Percentiles rank a stretch among this genome's conserved stretches.
These are phyloP conservation scores for Macrochelys suwanniensis DNA, from an alignment of 2,797 vertebrate genomes.

Conservation along the genomic window DNA sequence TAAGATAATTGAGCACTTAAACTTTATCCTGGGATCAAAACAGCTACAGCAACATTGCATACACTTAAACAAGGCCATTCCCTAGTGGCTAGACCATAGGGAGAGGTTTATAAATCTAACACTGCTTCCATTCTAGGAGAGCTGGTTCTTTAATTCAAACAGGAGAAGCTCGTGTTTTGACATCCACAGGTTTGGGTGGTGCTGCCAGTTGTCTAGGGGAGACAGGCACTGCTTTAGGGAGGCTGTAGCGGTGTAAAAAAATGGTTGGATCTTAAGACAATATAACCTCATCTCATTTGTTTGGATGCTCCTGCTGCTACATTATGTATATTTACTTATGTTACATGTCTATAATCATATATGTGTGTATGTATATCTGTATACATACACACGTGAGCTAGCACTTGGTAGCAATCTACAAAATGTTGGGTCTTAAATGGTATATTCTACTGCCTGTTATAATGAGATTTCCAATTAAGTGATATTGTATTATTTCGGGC, in stretches of 20 bases:
- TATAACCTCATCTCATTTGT: neutral
- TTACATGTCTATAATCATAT: accelerated
- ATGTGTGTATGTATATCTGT: neutral
- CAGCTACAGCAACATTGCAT: neutral
- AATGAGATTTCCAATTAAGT: conserved; percentile 49
- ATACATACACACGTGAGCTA: accelerated
- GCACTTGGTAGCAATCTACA: neutral
- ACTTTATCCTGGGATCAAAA: neutral
- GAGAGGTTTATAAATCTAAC: neutral
- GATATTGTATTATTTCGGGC: conserved; percentile 42
- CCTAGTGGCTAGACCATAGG: neutral
- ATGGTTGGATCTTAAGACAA: neutral
- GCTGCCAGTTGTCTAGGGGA: neutral
- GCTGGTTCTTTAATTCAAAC: neutral
- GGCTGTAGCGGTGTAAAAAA: neutral
- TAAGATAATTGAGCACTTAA: neutral
- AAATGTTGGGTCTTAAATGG: neutral
- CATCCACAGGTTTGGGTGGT: neutral
- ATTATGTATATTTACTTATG: neutral
- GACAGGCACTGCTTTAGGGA: neutral
- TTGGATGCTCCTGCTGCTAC: neutral
- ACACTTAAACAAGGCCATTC: neutral
- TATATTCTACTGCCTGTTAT: conserved; percentile 28
- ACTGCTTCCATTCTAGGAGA: neutral
- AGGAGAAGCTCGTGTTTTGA: neutral